phyloP scores from a whole-genome alignment of 2,888 invertebrate species.

The Drosophila ezoana region DNA sequence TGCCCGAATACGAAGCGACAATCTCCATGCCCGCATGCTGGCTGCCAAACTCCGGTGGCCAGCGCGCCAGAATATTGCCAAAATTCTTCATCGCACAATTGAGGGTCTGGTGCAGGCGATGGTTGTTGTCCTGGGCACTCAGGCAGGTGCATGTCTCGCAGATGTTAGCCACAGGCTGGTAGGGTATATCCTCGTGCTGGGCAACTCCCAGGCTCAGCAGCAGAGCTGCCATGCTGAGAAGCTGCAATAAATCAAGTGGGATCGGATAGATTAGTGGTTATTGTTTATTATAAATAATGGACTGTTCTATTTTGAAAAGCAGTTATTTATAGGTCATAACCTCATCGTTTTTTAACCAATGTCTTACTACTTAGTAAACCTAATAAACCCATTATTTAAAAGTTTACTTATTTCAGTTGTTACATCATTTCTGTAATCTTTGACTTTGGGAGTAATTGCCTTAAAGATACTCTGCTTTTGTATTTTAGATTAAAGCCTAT shows the following conservation, averaged over 20 bases:
- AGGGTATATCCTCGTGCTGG: slow-evolving; percentile 82
- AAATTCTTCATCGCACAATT: slow-evolving; percentile 82
- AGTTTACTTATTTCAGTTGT: neutral
- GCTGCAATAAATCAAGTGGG: slow-evolving; percentile 50
- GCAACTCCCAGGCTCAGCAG: slow-evolving; percentile 34
- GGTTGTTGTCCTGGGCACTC: slow-evolving; percentile 65
- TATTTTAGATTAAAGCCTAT: no score
- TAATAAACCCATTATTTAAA: neutral
- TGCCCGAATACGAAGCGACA: slow-evolving; percentile 82
- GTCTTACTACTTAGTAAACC: no score
- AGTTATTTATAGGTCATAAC: no score
- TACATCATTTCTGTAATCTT: no score
- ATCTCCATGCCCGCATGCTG: slow-evolving; percentile 78
- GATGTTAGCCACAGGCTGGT: slow-evolving; percentile 79
- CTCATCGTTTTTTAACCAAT: no score
- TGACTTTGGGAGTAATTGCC: no score
- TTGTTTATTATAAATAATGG: no score
- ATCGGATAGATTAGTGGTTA: no score
- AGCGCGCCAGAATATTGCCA: slow-evolving; percentile 82
- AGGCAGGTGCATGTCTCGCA: slow-evolving; percentile 82
- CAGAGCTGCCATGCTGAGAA: slow-evolving; percentile 30
- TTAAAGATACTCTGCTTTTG: no score
- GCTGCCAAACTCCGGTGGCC: slow-evolving; percentile 82
- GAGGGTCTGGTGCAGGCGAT: slow-evolving; percentile 70
- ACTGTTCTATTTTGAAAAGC: no score